phyloP scores from a whole-genome alignment of 2,113 vertebrate genomes.

The Muscicapa adusta region DNA sequence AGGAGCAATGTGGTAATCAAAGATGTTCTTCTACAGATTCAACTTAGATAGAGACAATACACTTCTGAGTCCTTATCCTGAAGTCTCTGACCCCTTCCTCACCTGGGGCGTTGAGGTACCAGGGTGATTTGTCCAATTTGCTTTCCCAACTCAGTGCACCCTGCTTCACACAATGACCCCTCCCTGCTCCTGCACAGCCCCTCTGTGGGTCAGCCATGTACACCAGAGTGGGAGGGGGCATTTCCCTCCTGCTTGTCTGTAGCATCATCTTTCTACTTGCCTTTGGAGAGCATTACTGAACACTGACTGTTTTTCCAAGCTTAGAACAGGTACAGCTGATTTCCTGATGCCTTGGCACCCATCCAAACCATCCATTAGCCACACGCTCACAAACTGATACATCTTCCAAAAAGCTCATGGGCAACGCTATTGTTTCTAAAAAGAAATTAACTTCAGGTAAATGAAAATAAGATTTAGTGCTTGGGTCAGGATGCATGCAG shows the following conservation, averaged over 20 bases:
- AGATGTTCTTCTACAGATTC: neutral
- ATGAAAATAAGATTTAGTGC: constrained; percentile 37
- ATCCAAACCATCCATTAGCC: constrained; percentile 52
- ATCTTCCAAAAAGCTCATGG: neutral
- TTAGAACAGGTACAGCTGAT: neutral
- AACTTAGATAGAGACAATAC: accelerated
- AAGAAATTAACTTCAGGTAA: constrained; percentile 18
- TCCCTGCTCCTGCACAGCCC: neutral
- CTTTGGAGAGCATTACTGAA: neutral
- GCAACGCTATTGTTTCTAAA: neutral
- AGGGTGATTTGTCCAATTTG: neutral
- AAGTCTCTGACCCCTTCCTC: neutral
- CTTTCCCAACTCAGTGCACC: neutral
- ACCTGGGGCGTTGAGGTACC: neutral
- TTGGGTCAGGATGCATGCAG: neutral
- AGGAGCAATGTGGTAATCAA: neutral
- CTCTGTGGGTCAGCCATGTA: accelerated
- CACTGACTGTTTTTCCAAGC: neutral
- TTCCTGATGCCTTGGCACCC: constrained; percentile 16
- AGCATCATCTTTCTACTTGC: neutral
- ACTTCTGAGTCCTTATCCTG: neutral
- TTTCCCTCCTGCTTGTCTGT: neutral
- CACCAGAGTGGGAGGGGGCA: neutral
- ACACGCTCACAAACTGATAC: neutral
- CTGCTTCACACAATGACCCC: neutral